Evolutionary conservation across 2,888 invertebrate species (phyloP), one percentile per base, ranked within the genome.

Genomic region (Lobophora halterata): DNA sequence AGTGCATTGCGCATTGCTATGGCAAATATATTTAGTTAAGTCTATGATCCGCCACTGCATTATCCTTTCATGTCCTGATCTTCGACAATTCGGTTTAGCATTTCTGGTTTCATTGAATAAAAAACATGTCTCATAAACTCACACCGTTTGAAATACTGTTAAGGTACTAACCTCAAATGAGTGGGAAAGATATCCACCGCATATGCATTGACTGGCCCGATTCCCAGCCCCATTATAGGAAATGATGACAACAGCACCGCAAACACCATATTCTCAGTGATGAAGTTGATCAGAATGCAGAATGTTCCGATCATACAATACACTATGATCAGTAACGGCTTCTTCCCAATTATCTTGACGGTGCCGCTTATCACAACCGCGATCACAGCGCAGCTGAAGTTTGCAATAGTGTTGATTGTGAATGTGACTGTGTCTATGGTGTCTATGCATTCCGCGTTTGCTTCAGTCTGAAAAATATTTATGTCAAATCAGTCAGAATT

Each of bases 141-240:
- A n/a, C n/a, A n/a, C n/a, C n/a, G n/a, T 5, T 13, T 12, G 18
- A 12, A 26, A 14, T 3, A 6, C 2, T 9, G 10, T 17, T 6
- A 24, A 10, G 17, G 2, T 5, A 19, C 25, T 59, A 51, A 88
- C 88, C 88, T 81, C 26, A 86, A 68, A 57, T 81, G 55, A 1
- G 87, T 88, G 0, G 88, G 88, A 28, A 87, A 88, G 35, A 86
- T 75, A 47, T 80, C 78, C 3, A 87, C 81, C 23, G 79, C 70
- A 49, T 68, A 88, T 0, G 87, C 83, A 44, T 86, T 88, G 1
- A 86, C 63, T 0, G 88, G 82, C 1, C 88, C 88, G 21, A 88
- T 73, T 1, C 65, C 68, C 1, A 86, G 43, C 0, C 72, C 85
- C 46, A 71, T 60, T 0, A 88, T 42, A 3, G 79, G 79, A 3